phyloP scores from a whole-genome alignment of 2,888 invertebrate species.

The Amphipoea oculea region DNA sequence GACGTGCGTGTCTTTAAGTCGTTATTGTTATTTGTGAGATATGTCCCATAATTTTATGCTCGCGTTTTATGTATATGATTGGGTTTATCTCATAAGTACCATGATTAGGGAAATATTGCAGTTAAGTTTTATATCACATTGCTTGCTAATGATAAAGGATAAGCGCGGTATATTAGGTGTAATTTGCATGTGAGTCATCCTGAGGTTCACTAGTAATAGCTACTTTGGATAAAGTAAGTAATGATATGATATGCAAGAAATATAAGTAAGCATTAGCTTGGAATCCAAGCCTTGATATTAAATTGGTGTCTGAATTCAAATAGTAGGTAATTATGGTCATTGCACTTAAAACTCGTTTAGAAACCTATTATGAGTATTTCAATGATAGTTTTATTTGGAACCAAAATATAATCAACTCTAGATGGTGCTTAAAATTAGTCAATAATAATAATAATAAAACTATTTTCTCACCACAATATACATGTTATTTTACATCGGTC shows the following conservation, averaged over 20 bases:
- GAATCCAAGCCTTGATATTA: constrained; percentile 30
- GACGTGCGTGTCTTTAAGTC: constrained; percentile 79
- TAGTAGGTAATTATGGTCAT: constrained; percentile 48
- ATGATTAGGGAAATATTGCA: constrained; percentile 52
- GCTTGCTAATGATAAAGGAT: constrained; percentile 56
- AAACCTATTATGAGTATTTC: constrained; percentile 11
- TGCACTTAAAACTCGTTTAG: constrained; percentile 60
- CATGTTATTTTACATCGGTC: no score
- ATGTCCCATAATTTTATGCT: constrained; percentile 69
- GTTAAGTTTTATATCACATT: constrained; percentile 51
- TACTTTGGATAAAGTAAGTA: constrained; percentile 40
- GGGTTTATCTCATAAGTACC: constrained; percentile 53
- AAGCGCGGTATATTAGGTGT: constrained; percentile 34
- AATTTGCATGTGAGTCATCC: constrained; percentile 42
- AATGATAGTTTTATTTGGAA: constrained; percentile 20
- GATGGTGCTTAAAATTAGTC: not conserved
- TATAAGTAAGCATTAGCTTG: constrained; percentile 30
- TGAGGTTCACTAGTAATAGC: constrained; percentile 21
- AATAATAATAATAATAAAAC: no score
- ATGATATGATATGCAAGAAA: constrained; percentile 22
- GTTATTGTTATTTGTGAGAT: constrained; percentile 73
- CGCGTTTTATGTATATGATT: constrained; percentile 54
- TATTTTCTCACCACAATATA: no score
- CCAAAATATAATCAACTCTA: constrained; percentile 5
- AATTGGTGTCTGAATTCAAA: constrained; percentile 48